Evolutionary conservation across 2,888 invertebrate genomes (phyloP), one percentile per base, ranked within the genome.

Genomic region (Cephus runcator): DNA sequence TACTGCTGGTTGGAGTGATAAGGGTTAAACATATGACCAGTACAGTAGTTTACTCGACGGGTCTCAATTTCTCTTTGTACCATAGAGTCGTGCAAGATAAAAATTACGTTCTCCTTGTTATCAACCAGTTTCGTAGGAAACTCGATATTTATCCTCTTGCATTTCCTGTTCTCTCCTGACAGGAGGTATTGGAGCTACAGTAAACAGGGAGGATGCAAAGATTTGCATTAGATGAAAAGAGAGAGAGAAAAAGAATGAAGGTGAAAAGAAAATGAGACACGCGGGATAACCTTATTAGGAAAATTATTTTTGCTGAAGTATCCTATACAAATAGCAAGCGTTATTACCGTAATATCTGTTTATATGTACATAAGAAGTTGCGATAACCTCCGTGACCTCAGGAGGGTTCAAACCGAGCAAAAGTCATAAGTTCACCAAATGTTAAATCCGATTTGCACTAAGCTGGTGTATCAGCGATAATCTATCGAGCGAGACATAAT

Each of bases 311-410:
- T 73, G 77, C 73, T 69, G 76, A 76, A 82, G 81, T 80, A 77
- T 79, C 79, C 83, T 84, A 78, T 82, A 84, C 76, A 74, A 82
- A 74, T 73, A 81, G 82, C 79, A 81, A 85, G 84, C 76, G 78
- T 85, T 84, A 83, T 87, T 87, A 85, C 82, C 84, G 83, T 87
- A 88, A 87, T 88, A 88, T 87, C 85, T 88, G 86, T 89, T 87
- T 82, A 89, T 89, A 88, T 89, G 87, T 89, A 88, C 82, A 89
- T 88, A 88, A 83, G 83, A 85, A 83, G 79, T 30, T 34, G 80
- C 81, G 86, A 86, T 87, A 88, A 87, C 85, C 84, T 83, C 75
- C 73, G 9, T 56, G 56, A 23, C 23, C 31, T 31, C 71, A 80
- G 77, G 79, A 81, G 83, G 85, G 85, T 9, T 88, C 82, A 83